These are phyloP conservation scores for Probaryconus sp. DNA, from an alignment of 1,140 invertebrate genomes.

Conservation along the genomic window DNA sequence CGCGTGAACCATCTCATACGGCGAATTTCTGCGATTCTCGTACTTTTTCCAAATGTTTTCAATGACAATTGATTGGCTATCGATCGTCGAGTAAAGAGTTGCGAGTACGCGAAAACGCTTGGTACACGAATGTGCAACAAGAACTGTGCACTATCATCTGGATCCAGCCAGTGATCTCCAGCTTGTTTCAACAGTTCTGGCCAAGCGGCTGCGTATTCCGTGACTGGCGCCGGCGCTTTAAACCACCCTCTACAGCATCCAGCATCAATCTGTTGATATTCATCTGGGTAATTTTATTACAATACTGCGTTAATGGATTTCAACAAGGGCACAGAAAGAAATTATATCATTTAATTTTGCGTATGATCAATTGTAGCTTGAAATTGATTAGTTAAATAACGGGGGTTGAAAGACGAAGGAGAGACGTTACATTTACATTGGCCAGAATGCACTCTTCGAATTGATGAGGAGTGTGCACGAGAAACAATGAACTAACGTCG, in stretches of 20 bases:
- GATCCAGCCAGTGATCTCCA: constrained; percentile 44
- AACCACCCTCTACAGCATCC: constrained; percentile 34
- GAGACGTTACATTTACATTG: no score
- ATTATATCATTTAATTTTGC: no score
- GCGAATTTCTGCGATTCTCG: not conserved
- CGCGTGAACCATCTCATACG: not conserved
- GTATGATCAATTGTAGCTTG: no score
- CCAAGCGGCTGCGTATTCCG: constrained; percentile 51
- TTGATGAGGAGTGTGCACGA: no score
- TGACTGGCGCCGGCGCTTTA: constrained; percentile 52
- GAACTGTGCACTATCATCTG: constrained; percentile 47
- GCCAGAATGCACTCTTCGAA: no score
- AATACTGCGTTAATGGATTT: constrained; percentile 10
- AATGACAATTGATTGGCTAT: constrained; percentile 17
- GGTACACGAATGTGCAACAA: constrained; percentile 10
- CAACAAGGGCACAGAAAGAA: no score
- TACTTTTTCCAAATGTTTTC: no score
- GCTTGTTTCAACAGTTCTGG: constrained; percentile 48
- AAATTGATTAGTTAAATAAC: no score
- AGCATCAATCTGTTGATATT: constrained; percentile 44
- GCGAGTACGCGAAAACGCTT: constrained; percentile 6
- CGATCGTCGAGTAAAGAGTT: constrained; percentile 10
- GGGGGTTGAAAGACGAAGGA: no score
- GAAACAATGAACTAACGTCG: no score
- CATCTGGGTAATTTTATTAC: constrained; percentile 22